These are phyloP conservation scores for Microctonus brassicae DNA, from an alignment of 2,888 invertebrate genomes.

Conservation along the genomic window DNA sequence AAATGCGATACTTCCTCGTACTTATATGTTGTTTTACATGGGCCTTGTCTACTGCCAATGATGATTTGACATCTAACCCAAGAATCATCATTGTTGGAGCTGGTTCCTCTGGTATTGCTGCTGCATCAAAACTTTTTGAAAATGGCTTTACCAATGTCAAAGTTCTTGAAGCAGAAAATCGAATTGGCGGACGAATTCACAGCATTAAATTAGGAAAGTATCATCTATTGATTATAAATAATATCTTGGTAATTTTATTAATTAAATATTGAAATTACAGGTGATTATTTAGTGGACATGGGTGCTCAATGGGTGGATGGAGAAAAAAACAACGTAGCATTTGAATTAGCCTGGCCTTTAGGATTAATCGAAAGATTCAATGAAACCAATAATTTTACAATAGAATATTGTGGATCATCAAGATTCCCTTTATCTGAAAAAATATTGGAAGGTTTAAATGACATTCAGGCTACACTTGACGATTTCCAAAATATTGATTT, in stretches of 20 bases:
- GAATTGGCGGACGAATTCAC: slow-evolving; percentile 70
- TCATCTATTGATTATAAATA: neutral
- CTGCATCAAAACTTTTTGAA: slow-evolving; percentile 70
- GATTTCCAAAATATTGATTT: slow-evolving; percentile 8
- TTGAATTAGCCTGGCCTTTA: slow-evolving; percentile 53
- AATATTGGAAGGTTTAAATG: neutral
- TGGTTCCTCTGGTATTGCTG: slow-evolving; percentile 72
- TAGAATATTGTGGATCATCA: slow-evolving; percentile 29
- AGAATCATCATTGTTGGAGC: slow-evolving; percentile 71
- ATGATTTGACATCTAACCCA: too few species aligned
- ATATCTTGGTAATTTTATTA: too few species aligned
- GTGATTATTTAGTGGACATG: slow-evolving; percentile 52
- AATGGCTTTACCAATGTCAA: slow-evolving; percentile 69
- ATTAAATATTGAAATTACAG: too few species aligned
- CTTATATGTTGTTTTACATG: neutral
- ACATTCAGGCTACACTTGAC: neutral
- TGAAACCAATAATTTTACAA: slow-evolving; percentile 26
- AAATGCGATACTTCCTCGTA: neutral
- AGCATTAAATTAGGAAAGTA: slow-evolving; percentile 67
- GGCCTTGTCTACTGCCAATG: neutral
- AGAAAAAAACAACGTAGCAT: slow-evolving; percentile 51
- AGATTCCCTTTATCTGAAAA: slow-evolving; percentile 20
- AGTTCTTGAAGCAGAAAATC: slow-evolving; percentile 70
- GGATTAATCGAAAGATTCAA: slow-evolving; percentile 46
- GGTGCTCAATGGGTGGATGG: slow-evolving; percentile 62